Evolutionary conservation across 35 echinoderm and acorn worm genomes (phyloP).

Genomic region (Apostichopus japonicus): DNA sequence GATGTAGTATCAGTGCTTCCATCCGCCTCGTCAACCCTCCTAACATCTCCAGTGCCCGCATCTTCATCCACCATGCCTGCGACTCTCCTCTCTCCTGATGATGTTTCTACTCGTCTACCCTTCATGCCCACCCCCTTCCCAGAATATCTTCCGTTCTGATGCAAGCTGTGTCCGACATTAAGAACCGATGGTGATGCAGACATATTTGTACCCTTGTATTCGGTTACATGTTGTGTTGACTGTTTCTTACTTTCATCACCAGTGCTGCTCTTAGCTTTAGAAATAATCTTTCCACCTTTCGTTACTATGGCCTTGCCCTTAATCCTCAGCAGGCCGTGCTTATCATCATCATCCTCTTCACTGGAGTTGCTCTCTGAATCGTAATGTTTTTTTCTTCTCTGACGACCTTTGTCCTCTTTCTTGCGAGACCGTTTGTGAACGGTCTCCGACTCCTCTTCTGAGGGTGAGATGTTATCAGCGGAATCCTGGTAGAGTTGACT

Average conservation of each 20-base stretch:
- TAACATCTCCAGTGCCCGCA: neutral
- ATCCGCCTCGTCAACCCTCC: neutral
- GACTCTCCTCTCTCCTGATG: neutral
- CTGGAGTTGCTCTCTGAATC: neutral
- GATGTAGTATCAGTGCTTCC: neutral
- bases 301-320: constrained; percentile 5
- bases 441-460: constrained; percentile 17
- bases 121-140: no score
- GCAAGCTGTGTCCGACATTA: no score
- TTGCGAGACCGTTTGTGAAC: neutral
- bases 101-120: no score
- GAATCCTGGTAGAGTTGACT: constrained; percentile 48
- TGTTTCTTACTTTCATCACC: neutral
- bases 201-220: no score
- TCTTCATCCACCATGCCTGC: neutral
- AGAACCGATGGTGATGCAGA: no score
- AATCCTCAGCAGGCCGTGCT: no score
- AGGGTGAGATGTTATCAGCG: constrained; percentile 1
- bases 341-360: neutral
- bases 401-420: neutral
- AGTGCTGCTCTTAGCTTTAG: constrained; percentile 7
- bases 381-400: neutral
- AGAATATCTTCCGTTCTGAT: no score
- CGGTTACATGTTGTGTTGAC: no score
- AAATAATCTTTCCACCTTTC: neutral